A percentile compares a stretch with the other conserved stretches of the same genome.
Conservation (phyloP, 35 echinoderm and acorn worm genomes). For the Heliocidaris tuberculata region DNA sequence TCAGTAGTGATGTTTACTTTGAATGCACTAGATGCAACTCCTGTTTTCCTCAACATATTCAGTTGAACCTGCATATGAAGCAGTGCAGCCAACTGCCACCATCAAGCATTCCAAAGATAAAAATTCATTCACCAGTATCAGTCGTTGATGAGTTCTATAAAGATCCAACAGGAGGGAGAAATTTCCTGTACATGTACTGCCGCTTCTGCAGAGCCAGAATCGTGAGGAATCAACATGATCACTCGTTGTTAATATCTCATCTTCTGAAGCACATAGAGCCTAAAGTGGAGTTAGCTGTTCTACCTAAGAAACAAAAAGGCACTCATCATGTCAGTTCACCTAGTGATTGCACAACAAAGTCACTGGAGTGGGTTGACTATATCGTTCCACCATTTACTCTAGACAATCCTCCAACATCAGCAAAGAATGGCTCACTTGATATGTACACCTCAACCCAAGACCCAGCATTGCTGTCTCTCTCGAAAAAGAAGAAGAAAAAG, state of each 20-base stretch:
- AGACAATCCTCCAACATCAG: conserved; percentile 72
- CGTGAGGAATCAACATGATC: neutral
- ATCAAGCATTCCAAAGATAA: neutral
- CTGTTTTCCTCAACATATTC: conserved; percentile 17
- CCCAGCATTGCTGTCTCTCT: neutral
- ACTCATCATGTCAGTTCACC: neutral
- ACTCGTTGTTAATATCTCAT: neutral
- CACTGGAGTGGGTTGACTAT: conserved; percentile 86
- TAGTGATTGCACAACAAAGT: conserved; percentile 61
- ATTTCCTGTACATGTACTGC: neutral
- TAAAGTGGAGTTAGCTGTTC: conserved; percentile 12
- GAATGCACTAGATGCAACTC: conserved; percentile 32
- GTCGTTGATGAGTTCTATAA: conserved; percentile 23
- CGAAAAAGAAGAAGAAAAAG: conserved; percentile 50
- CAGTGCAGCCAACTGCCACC: conserved; percentile 20
- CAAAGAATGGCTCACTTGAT: conserved; percentile 62
- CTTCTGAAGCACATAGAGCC: conserved; percentile 54
- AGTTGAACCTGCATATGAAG: conserved; percentile 13
- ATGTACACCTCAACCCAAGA: neutral
- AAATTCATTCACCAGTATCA: conserved; percentile 7
- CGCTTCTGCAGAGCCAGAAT: neutral
- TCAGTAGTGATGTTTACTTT: conserved; percentile 18
- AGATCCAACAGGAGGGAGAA: neutral
- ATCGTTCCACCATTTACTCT: conserved; percentile 85
- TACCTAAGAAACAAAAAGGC: conserved; percentile 33